phyloP scores from a whole-genome alignment of 2,113 vertebrate genomes.

The Gavia stellata region DNA sequence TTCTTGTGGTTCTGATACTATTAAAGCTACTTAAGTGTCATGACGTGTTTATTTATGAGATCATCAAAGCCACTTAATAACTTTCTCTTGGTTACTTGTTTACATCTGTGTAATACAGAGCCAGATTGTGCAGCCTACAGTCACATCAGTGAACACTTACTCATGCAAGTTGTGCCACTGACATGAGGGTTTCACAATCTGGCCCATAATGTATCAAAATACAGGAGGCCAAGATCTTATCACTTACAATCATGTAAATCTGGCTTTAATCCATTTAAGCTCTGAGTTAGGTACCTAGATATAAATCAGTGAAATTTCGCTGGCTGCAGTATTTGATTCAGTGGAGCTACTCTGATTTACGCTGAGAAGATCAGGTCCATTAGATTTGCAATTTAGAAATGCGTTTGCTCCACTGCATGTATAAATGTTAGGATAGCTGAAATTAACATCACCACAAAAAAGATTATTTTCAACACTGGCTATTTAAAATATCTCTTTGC shows the following conservation, averaged over 20 bases:
- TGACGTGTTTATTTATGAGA: slow-evolving; percentile 60
- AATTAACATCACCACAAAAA: slow-evolving; percentile 37
- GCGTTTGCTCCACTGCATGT: slow-evolving; percentile 14
- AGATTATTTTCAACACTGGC: neutral
- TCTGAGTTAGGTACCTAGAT: slow-evolving; percentile 15
- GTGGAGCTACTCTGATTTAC: slow-evolving; percentile 23
- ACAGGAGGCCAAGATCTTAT: slow-evolving; percentile 36
- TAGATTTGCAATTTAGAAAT: slow-evolving; percentile 42
- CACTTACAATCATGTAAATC: slow-evolving; percentile 37
- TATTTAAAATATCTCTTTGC: slow-evolving; percentile 3
- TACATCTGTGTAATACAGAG: slow-evolving; percentile 18
- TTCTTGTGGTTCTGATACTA: slow-evolving; percentile 50
- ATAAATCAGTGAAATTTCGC: slow-evolving; percentile 15
- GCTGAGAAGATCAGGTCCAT: slow-evolving; percentile 2
- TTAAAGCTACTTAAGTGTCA: slow-evolving; percentile 55
- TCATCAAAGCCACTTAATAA: slow-evolving; percentile 59
- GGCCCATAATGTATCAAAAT: slow-evolving; percentile 36
- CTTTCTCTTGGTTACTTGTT: slow-evolving; percentile 50
- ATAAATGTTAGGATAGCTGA: neutral
- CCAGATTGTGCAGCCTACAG: slow-evolving; percentile 41
- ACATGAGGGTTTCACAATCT: slow-evolving; percentile 38
- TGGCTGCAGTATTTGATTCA: slow-evolving; percentile 16
- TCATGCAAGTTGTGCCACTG: slow-evolving; percentile 26
- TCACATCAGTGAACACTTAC: neutral
- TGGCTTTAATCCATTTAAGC: slow-evolving; percentile 36